These are phyloP conservation scores for Drosophila repleta DNA, from an alignment of 1,140 invertebrate genomes.

Conservation along the genomic window DNA sequence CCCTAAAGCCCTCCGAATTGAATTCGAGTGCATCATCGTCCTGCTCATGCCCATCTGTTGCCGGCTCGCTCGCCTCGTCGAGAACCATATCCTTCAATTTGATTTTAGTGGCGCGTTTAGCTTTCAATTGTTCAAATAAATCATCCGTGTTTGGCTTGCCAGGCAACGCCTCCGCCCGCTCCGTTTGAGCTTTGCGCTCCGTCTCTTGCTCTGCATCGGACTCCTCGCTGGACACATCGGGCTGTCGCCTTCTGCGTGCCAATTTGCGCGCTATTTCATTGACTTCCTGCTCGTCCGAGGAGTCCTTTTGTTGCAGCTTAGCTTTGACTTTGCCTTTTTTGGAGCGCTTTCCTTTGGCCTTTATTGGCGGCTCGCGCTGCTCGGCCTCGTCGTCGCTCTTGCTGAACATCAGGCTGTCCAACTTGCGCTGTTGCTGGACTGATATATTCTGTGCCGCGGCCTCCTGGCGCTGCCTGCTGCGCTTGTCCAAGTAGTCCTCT, in stretches of 20 bases:
- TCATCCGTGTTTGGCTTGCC: constrained; percentile 60
- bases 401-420: constrained; percentile 77
- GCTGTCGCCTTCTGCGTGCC: constrained; percentile 63
- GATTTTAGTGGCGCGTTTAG: constrained; percentile 74
- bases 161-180: not conserved
- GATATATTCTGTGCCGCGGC: constrained; percentile 53
- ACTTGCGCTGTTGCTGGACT: constrained; percentile 58
- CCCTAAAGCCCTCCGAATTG: constrained; percentile 80
- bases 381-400: constrained; percentile 80
- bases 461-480: constrained; percentile 58
- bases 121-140: constrained; percentile 82
- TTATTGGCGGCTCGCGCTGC: constrained; percentile 38
- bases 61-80: constrained; percentile 52
- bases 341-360: constrained; percentile 34
- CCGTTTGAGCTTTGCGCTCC: not conserved
- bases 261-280: constrained; percentile 64
- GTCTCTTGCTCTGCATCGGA: constrained; percentile 12
- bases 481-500: constrained; percentile 76
- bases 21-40: constrained; percentile 73
- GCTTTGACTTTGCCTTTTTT: constrained; percentile 29
- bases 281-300: constrained; percentile 52
- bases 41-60: constrained; percentile 25
- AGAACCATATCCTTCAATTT: constrained; percentile 70
- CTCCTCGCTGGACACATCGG: constrained; percentile 60
- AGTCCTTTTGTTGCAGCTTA: constrained; percentile 41